Evolutionary conservation across 2,888 invertebrate genomes (phyloP), one percentile per base, ranked within the genome.

Genomic region (Leucania comma): DNA sequence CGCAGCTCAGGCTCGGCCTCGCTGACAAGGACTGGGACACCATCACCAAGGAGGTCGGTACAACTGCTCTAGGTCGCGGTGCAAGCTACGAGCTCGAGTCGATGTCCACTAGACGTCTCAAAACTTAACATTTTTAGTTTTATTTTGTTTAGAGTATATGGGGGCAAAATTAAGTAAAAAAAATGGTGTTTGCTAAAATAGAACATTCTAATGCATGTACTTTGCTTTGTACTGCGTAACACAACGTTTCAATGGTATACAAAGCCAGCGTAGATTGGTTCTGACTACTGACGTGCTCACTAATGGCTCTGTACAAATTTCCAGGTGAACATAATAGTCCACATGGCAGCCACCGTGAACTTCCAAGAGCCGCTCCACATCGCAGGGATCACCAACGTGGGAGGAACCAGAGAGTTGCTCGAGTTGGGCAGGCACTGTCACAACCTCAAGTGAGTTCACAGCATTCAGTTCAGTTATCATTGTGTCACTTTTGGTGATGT

Each of bases 291-390:
- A 42, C 17, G 17, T 46, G 20, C 20, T 20, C 20, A 48, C 9
- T 48, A 2, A 48, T n/a, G n/a, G n/a, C n/a, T 53, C 4, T 42
- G 17, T 42, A 1, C 6, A 42, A 20, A 53, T 26, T 26, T 9
- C 12, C 86, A 96, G 96, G 93, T 95, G 0, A 92, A 95, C 20
- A 88, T 96, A 14, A 95, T 96, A 38, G 93, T 96, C 81, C 96
- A 96, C 81, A 92, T 93, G 8, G 96, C 96, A 0, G 96, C 96
- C 0, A 96, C 96, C 0, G 96, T 96, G 0, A 86, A 94, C 2
- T 96, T 96, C 72, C 95, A 96, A 68, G 96, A 96, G 80, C 90
- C 93, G 0, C 76, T 96, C 1, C 91, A 91, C n/a, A 86, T 89
- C 0, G 95, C 96, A 0, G 93, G 94, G 0, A 85, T 91, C 20